Evolutionary conservation across 2,113 vertebrate genomes (phyloP).

Genomic region (Heptranchias perlo): DNA sequence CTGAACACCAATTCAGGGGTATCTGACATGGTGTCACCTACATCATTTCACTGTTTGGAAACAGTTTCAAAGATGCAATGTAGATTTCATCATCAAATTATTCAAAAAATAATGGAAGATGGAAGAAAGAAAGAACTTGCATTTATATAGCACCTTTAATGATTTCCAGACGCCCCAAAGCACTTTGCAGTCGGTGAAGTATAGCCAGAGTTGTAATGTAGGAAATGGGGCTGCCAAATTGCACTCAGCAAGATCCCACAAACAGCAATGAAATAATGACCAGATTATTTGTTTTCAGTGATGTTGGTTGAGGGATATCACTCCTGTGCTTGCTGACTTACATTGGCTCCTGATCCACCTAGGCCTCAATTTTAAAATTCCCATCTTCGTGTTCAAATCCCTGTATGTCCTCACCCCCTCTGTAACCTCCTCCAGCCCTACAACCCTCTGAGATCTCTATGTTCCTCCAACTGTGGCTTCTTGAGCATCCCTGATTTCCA

Average conservation of each 20-base stretch:
- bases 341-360: not conserved
- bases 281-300: not conserved
- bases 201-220: not conserved
- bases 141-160: not conserved
- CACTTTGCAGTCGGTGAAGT: not conserved
- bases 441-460: not conserved
- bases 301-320: not conserved
- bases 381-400: not conserved
- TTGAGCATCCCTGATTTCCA: not conserved
- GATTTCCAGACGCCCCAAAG: not conserved
- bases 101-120: not conserved
- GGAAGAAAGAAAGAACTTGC: not conserved
- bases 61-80: not conserved
- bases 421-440: not conserved
- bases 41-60: not conserved
- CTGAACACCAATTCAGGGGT: not conserved
- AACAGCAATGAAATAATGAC: not conserved
- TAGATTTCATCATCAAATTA: not conserved
- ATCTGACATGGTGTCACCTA: not conserved
- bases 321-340: not conserved
- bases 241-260: not conserved
- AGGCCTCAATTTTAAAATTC: not conserved
- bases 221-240: not conserved
- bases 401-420: not conserved
- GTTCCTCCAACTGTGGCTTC: not conserved